Conservation (phyloP, 2,888 invertebrate species). For the Dioctria linearis region DNA sequence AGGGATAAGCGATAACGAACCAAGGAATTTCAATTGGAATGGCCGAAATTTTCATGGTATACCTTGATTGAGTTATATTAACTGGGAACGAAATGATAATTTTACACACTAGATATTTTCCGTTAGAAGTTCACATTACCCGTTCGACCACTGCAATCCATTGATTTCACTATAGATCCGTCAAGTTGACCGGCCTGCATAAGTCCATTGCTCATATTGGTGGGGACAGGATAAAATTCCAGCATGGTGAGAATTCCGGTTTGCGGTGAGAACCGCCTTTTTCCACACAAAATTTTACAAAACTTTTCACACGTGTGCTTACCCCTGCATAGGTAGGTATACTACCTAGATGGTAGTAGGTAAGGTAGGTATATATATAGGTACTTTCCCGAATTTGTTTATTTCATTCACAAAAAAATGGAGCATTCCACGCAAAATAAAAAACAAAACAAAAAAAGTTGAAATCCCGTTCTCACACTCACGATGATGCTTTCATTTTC, state of each 20-base stretch:
- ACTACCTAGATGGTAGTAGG: no score
- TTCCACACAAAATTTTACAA: slow-evolving; percentile 1
- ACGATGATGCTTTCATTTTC: background rate
- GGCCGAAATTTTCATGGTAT: background rate
- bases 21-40: background rate
- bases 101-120: background rate
- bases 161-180: slow-evolving; percentile 73
- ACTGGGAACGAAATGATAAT: background rate
- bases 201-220: slow-evolving; percentile 61
- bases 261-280: slow-evolving; percentile 37
- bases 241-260: slow-evolving; percentile 48
- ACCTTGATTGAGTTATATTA: background rate
- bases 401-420: slow-evolving; percentile 18
- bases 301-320: slow-evolving; percentile 22
- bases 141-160: slow-evolving; percentile 77
- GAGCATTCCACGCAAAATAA: no score
- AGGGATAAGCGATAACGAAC: background rate
- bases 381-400: slow-evolving; percentile 20
- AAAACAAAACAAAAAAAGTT: slow-evolving; percentile 1
- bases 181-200: slow-evolving; percentile 56
- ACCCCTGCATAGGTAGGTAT: background rate
- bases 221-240: slow-evolving; percentile 66
- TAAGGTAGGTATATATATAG: no score
- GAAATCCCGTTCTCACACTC: background rate
- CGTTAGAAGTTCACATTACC: slow-evolving; percentile 71